Conservation (phyloP, 2,113 vertebrate genomes). For the Anarrhichthys ocellatus region DNA sequence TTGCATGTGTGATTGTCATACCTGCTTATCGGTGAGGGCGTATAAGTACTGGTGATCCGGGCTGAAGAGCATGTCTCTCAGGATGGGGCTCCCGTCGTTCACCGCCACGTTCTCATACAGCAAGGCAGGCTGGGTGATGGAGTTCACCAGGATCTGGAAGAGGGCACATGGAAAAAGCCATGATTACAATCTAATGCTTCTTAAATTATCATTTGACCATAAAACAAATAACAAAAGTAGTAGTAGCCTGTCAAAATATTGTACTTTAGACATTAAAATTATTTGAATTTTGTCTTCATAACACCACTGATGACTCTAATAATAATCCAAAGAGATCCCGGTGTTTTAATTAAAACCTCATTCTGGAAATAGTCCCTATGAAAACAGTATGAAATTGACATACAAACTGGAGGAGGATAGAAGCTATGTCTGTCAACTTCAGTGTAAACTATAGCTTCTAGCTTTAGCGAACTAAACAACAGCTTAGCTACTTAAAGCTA, state of each 20-base stretch:
- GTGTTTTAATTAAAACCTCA: not conserved
- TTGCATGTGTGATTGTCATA: slow-evolving; percentile 47
- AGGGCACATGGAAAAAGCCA: not conserved
- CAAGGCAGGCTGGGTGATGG: slow-evolving; percentile 83
- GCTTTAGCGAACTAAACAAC: not conserved
- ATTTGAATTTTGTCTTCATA: not conserved
- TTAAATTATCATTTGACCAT: not conserved
- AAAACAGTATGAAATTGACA: not conserved
- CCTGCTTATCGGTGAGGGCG: slow-evolving; percentile 89
- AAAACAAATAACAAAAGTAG: not conserved
- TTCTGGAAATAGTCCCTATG: not conserved
- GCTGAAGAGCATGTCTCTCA: slow-evolving; percentile 93
- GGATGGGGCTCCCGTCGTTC: slow-evolving; percentile 89
- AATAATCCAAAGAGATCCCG: not conserved
- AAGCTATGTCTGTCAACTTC: not conserved
- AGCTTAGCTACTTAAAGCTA: not conserved
- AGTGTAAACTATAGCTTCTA: not conserved
- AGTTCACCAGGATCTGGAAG: slow-evolving; percentile 91
- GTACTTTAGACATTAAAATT: not conserved
- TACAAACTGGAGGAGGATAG: not conserved
- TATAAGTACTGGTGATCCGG: slow-evolving; percentile 92
- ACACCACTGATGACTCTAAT: not conserved
- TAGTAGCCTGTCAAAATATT: not conserved
- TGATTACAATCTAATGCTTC: not conserved
- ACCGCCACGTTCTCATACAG: slow-evolving; percentile 92